A percentile compares a stretch with the other conserved stretches of the same genome.
phyloP scores from a whole-genome alignment of 2,888 invertebrate species.

The Ophioninae sp. region DNA sequence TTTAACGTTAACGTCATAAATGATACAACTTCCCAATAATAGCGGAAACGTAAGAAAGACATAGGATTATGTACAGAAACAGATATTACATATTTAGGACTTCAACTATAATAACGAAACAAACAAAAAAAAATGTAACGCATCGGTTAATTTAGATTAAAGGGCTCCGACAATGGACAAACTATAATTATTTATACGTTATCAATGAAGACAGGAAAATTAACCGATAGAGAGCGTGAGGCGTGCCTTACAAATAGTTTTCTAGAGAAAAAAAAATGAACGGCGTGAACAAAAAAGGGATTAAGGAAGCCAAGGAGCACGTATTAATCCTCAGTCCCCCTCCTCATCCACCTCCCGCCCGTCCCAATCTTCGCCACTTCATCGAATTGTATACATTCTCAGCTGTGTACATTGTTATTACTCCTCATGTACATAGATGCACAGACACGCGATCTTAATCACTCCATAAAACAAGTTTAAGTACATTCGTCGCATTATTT shows the following conservation, averaged over 20 bases:
- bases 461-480: slow-evolving; percentile 67
- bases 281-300: slow-evolving; percentile 18
- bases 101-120: slow-evolving; percentile 70
- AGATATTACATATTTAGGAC: slow-evolving; percentile 66
- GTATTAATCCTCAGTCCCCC: slow-evolving; percentile 43
- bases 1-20: slow-evolving; percentile 78
- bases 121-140: slow-evolving; percentile 67
- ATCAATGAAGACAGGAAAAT: slow-evolving; percentile 69
- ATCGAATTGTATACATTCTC: slow-evolving; percentile 59
- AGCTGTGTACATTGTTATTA: slow-evolving; percentile 63
- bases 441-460: slow-evolving; percentile 48
- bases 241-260: slow-evolving; percentile 78
- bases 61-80: slow-evolving; percentile 80
- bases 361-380: slow-evolving; percentile 16
- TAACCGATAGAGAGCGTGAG: slow-evolving; percentile 74
- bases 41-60: slow-evolving; percentile 77
- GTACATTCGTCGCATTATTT: slow-evolving; percentile 74
- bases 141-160: slow-evolving; percentile 75
- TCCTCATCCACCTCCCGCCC: slow-evolving; percentile 2
- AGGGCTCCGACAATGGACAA: slow-evolving; percentile 68
- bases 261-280: slow-evolving; percentile 66
- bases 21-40: slow-evolving; percentile 74
- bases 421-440: slow-evolving; percentile 72
- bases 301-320: slow-evolving; percentile 27
- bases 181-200: slow-evolving; percentile 77